Conservation (phyloP, 2,797 vertebrate genomes). For the Epinephelus malabaricus region DNA sequence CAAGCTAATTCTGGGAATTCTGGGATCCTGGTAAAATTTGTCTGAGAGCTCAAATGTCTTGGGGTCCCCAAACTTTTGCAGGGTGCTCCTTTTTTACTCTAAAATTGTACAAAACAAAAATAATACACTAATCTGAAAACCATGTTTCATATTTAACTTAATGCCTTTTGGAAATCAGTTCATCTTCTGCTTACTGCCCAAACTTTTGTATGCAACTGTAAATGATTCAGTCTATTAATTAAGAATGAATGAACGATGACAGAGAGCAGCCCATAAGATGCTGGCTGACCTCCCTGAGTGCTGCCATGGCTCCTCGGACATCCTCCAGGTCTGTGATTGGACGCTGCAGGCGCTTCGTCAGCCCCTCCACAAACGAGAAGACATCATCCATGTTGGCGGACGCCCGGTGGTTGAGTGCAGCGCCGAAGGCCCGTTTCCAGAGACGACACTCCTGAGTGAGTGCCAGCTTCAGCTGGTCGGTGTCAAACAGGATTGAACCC, state of each 20-base stretch:
- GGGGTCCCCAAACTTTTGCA: too few relatives aligned
- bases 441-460: constrained; percentile 86
- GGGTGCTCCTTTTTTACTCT: too few relatives aligned
- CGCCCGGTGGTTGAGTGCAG: constrained; percentile 83
- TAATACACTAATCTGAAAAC: too few relatives aligned
- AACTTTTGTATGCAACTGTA: too few relatives aligned
- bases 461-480: constrained; percentile 84
- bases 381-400: constrained; percentile 83
- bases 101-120: too few relatives aligned
- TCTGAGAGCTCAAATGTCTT: too few relatives aligned
- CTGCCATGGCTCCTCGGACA: constrained; percentile 85
- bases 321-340: constrained; percentile 88
- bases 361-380: constrained; percentile 84
- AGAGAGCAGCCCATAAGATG: constrained; percentile 9
- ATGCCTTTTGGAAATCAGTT: too few relatives aligned
- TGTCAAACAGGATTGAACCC: constrained; percentile 81
- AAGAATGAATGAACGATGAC: background rate
- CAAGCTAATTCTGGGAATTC: too few relatives aligned
- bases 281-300: constrained; percentile 79
- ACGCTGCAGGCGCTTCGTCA: constrained; percentile 85
- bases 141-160: too few relatives aligned
- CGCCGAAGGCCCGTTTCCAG: constrained; percentile 87
- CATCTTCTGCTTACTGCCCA: too few relatives aligned
- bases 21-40: too few relatives aligned
- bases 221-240: too few relatives aligned